Base-by-base conservation (phyloP, 2,888 invertebrate genomes). In the Protophormia terraenovae region DNA sequence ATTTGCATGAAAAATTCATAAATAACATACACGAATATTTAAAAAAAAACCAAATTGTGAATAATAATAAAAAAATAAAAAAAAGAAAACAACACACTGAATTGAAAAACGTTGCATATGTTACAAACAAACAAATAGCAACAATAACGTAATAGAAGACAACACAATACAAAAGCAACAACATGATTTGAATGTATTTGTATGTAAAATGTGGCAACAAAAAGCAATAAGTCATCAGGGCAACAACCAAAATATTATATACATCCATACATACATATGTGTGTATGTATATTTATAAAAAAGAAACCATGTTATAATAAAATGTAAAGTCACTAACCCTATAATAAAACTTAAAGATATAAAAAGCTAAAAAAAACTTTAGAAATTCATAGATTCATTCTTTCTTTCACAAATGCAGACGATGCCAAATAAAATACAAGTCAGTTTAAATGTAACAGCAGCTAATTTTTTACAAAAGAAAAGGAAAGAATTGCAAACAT, bases 1-100 rank as follows among this genome's bases (percentile, higher is more conserved):
- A 85, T 85, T 85, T 85, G 82, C 85, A 85, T 85, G 78, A 85
- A 85, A 85, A 85, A 78, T 78, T 85, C 85, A 85, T 85, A 85
- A 85, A 85, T 85, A 85, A 85, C 82, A 77, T 71, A 82, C 78
- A 85, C 82, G 78, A 72, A 66, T 77, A 71, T 77, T 64, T 71
- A 38, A 22, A 50, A n/a, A n/a, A 55, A 45, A 58, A 38, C 45
- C 19, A 72, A 72, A 72, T 47, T 75, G 32, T 55, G 41, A 64
- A 66, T 29, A 76, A 76, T 53, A 53, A 38, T 27, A 50, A 35
- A 62, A 41, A 14, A 60, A 14, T 1, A 60, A 27, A 35, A 60
- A 24, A n/a, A 14, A 47, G 60, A 24, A 7, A 38, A 75, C 29
- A 38, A 53, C 24, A 35, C 60, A 71, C 22, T 62, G 45, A 80